Evolutionary conservation across 2,113 vertebrate species (phyloP).

Genomic region (Diphyllodes magnificus): DNA sequence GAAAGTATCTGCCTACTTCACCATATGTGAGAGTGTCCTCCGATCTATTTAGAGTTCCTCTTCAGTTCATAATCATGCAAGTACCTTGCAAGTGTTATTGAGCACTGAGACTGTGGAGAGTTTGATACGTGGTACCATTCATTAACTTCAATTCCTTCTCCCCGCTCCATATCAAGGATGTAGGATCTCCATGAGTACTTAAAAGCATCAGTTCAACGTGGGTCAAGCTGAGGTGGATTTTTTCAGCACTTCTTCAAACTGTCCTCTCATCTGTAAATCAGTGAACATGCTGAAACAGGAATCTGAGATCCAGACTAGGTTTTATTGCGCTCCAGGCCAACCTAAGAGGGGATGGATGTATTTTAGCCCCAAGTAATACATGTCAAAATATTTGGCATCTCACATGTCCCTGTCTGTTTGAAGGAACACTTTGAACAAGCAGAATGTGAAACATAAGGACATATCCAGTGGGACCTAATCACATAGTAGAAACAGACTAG

Average conservation of each 20-base stretch:
- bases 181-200: not conserved
- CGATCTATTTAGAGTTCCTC: not conserved
- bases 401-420: not conserved
- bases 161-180: not conserved
- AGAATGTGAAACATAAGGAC: not conserved
- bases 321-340: not conserved
- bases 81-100: not conserved
- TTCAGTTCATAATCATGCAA: not conserved
- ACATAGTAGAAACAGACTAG: not conserved
- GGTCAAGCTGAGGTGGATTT: not conserved
- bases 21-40: not conserved
- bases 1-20: not conserved
- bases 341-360: not conserved
- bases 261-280: not conserved
- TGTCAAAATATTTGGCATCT: not conserved
- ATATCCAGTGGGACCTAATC: not conserved
- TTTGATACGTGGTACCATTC: fast-evolving
- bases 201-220: not conserved
- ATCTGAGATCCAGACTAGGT: not conserved
- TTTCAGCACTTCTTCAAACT: not conserved
- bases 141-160: not conserved
- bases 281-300: not conserved
- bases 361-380: not conserved
- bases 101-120: not conserved
- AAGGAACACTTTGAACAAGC: not conserved